Percentiles rank a stretch among this genome's conserved stretches.
Conservation (phyloP, 2,888 invertebrate species). For the Polymixis lichenea region DNA sequence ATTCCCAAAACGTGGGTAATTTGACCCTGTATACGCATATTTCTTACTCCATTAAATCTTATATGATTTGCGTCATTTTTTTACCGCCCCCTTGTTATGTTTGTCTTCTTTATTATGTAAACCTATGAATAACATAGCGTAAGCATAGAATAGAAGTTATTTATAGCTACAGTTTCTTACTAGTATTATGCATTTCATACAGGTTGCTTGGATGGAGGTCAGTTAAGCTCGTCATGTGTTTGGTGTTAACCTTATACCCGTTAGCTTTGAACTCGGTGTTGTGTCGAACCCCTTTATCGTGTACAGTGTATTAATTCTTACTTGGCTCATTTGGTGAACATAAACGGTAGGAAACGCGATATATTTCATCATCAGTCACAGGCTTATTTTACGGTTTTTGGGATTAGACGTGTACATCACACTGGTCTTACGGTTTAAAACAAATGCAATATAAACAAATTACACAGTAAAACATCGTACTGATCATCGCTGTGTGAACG, state of each 20-base stretch:
- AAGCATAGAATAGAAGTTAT: slow-evolving; percentile 64
- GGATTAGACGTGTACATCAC: background rate
- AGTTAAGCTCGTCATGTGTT: slow-evolving; percentile 81
- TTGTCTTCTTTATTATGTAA: slow-evolving; percentile 2
- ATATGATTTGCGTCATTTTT: slow-evolving; percentile 43
- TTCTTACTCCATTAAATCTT: slow-evolving; percentile 28
- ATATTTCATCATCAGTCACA: background rate
- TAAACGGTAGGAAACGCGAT: background rate
- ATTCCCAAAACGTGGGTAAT: no score
- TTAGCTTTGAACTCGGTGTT: slow-evolving; percentile 71
- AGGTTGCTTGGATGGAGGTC: slow-evolving; percentile 92
- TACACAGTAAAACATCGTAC: background rate
- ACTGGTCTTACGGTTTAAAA: background rate
- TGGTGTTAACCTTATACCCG: slow-evolving; percentile 72
- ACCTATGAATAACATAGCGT: slow-evolving; percentile 57
- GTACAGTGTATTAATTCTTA: slow-evolving; percentile 34
- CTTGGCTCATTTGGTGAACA: slow-evolving; percentile 38
- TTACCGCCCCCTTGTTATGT: slow-evolving; percentile 4
- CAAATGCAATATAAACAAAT: background rate
- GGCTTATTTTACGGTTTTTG: background rate
- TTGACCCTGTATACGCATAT: background rate
- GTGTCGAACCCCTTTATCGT: slow-evolving; percentile 59
- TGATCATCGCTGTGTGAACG: background rate
- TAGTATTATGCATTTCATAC: slow-evolving; percentile 82
- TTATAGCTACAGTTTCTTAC: slow-evolving; percentile 63